Evolutionary conservation across 2,797 vertebrate genomes (phyloP).

Genomic region (Tarsius wallacei): DNA sequence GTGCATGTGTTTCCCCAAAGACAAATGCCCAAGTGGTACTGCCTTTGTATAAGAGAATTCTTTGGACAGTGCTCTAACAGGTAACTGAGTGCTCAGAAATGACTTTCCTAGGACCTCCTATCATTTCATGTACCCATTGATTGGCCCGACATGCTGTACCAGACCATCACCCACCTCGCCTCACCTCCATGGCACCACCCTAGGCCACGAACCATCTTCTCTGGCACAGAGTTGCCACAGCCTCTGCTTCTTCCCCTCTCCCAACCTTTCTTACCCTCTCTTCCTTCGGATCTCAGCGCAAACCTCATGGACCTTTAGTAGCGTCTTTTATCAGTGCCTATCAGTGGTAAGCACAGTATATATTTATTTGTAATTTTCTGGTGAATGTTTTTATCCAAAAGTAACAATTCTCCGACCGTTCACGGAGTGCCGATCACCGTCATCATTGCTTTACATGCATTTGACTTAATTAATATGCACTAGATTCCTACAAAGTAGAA

Average conservation of each 20-base stretch:
- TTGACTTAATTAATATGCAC: not conserved
- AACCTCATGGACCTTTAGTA: not conserved
- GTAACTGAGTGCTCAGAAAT: not conserved
- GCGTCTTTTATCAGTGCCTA: not conserved
- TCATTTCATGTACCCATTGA: conserved; percentile 27
- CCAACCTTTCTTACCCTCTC: not conserved
- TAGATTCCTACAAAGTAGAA: not conserved
- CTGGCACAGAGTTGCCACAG: not conserved
- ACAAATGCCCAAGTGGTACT: not conserved
- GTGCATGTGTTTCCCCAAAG: conserved; percentile 11
- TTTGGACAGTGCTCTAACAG: not conserved
- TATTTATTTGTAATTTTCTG: not conserved
- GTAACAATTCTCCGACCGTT: not conserved
- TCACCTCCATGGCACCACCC: not conserved
- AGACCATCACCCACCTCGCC: not conserved
- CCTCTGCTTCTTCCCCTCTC: not conserved
- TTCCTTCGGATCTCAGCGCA: not conserved
- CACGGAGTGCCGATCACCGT: not conserved
- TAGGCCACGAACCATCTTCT: not conserved
- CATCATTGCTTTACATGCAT: not conserved
- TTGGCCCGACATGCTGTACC: not conserved
- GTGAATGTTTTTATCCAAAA: not conserved
- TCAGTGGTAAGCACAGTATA: not conserved
- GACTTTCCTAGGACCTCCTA: not conserved
- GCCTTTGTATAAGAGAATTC: not conserved